phyloP scores from a whole-genome alignment of 2,797 vertebrate species.

The Rachycentron canadum region DNA sequence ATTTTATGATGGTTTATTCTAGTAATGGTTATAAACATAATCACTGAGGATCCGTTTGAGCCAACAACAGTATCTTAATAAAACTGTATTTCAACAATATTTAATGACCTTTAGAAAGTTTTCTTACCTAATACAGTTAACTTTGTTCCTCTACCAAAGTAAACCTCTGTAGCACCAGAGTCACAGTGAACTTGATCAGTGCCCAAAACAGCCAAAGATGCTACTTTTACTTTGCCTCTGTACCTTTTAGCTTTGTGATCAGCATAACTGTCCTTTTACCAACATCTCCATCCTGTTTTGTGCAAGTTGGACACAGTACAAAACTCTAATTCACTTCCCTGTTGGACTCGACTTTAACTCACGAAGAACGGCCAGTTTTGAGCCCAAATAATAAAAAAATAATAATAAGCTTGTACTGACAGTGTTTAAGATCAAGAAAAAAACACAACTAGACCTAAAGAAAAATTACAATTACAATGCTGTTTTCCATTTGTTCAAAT shows the following conservation, averaged over 20 bases:
- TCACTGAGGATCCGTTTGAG: not conserved
- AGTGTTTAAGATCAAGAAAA: too few species aligned
- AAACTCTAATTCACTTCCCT: not conserved
- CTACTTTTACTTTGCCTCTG: not conserved
- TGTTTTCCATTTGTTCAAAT: not conserved
- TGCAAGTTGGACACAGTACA: not conserved
- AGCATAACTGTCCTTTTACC: not conserved
- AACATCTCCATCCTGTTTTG: not conserved
- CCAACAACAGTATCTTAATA: accelerated
- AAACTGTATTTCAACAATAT: accelerated
- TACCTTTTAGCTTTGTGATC: too few species aligned
- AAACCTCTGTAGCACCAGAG: not conserved
- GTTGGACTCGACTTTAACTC: not conserved
- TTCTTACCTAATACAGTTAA: conserved; percentile 29
- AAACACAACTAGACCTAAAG: not conserved
- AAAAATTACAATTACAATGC: not conserved
- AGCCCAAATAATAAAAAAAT: too few species aligned
- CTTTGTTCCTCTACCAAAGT: too few species aligned
- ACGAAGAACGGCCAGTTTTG: conserved; percentile 1
- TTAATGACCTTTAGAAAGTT: not conserved
- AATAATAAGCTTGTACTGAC: too few species aligned
- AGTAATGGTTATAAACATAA: not conserved
- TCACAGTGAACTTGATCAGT: not conserved
- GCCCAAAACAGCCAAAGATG: not conserved
- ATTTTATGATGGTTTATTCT: not conserved